Base-by-base conservation (phyloP, 2,888 invertebrate species). In the Halictus quadricinctus region DNA sequence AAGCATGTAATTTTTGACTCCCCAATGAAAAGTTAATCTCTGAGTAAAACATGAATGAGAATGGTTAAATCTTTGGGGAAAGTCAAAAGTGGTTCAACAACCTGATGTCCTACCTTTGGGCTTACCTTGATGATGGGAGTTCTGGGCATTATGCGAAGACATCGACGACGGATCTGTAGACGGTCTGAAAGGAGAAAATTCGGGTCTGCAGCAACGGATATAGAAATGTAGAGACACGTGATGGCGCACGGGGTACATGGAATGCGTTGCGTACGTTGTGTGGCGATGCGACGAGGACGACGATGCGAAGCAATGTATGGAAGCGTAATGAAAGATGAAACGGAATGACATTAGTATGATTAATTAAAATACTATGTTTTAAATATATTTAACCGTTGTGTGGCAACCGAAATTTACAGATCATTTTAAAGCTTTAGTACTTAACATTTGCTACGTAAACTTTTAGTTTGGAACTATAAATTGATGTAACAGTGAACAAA, bases 121-220 rank as follows among this genome's bases (percentile, higher is more conserved):
- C 91, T 93, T 93, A 92, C 94, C 94, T 93, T 95, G 94, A 86
- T 94, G 94, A 88, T 94, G 94, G 43, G 93, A 93, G 87, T 94
- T 95, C 87, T 94, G 94, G 88, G 91, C 93, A 87, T 92, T 94
- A 91, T 94, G 94, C 64, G 94, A 93, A 41, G 93, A 93, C 70
- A 94, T 91, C 50, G 93, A 92, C 50, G 93, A 94, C 54, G 94
- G 92, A 79, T 95, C 95, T 72, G 94, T 92, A 72, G 94, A 94
- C 72, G 95, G 95, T 92, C 95, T 95, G 95, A 94, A 95, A 95
- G 95, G 94, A 95, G 95, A 95, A 94, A 95, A 95, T 94, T 95
- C 95, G 92, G 94, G 95, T 91, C 95, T 95, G 94, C 94, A 93
- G 90, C 91, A 88, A 87, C 86, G 87, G 80, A 90, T 75, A 87